Evolutionary conservation across 2,888 invertebrate genomes (phyloP), one percentile per base, ranked within the genome.

Genomic region (Mythimna albipuncta): DNA sequence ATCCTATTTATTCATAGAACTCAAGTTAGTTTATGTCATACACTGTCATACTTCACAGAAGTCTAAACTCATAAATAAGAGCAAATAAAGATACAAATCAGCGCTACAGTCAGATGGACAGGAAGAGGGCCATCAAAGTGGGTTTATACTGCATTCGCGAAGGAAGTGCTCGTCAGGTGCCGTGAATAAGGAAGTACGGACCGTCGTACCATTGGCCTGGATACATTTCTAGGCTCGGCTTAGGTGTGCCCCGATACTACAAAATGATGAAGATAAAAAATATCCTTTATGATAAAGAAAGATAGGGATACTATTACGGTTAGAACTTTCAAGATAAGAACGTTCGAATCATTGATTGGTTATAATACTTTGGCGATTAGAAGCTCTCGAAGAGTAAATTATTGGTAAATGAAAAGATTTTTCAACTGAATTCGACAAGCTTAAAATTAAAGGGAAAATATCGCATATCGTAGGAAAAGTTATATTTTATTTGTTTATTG

Each of bases 101-200:
- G 75, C 65, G 65, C 54, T 64, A 38, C 58, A 67, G 61, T 79
- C 65, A 62, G 58, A 77, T 78, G 75, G 66, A 71, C 82, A 83
- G 85, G 85, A 87, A 85, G 80, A 65, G 58, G 4, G 64, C 70
- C 64, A 82, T 87, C 83, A 84, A 79, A 86, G 62, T 75, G 79
- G 75, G 75, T 85, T 81, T 80, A 85, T 78, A 81, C 69, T 83
- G 76, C 85, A 77, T 79, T 74, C 66, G 70, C 72, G 66, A 78
- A 87, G 85, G 84, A 86, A 85, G 79, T 77, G 76, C 71, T 72
- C 79, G 77, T 85, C 73, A 83, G 74, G 69, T 74, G 77, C 79
- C 69, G 70, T 76, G 78, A 79, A 86, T 84, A 80, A 86, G 87
- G 86, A 85, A 87, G 82, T 73, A 67, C 69, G 70, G 66, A 69